phyloP scores from a whole-genome alignment of 1,140 invertebrate genomes.

The Hydropsyche tenuis region DNA sequence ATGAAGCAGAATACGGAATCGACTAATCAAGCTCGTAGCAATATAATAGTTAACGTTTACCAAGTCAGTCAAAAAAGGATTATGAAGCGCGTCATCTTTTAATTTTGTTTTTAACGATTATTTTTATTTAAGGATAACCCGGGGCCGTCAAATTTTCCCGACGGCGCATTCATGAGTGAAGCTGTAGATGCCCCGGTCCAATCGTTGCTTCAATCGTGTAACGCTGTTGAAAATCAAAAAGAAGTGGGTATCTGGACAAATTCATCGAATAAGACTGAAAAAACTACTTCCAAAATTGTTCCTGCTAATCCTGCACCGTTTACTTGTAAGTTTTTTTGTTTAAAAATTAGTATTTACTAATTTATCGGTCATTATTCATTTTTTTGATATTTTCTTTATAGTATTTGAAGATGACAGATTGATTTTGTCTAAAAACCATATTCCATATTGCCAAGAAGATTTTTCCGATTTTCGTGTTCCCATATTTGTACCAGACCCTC shows the following conservation, averaged over 20 bases:
- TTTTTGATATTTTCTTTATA: conserved; percentile 54
- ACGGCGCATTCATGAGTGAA: conserved; percentile 48
- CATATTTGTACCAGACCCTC: conserved; percentile 68
- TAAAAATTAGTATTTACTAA: conserved; percentile 42
- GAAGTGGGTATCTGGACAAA: conserved; percentile 63
- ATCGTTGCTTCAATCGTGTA: conserved; percentile 57
- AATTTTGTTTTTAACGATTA: background rate
- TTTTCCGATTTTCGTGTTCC: conserved; percentile 62
- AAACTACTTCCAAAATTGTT: conserved; percentile 29
- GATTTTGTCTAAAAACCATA: conserved; percentile 58
- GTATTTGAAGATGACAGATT: conserved; percentile 68
- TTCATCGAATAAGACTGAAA: conserved; percentile 59
- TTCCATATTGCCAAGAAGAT: conserved; percentile 64
- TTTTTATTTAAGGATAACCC: conserved; percentile 41
- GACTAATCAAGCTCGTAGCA: conserved; percentile 51
- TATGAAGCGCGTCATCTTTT: too few relatives aligned
- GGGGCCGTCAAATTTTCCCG: conserved; percentile 35
- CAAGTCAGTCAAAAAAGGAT: conserved; percentile 53
- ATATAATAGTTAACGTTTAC: conserved; percentile 61
- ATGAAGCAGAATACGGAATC: conserved; percentile 51
- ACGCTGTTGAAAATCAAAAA: conserved; percentile 59
- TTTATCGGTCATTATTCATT: background rate
- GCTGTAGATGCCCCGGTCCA: conserved; percentile 54
- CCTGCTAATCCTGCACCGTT: conserved; percentile 56
- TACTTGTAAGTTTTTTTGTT: conserved; percentile 54